Evolutionary conservation across 2,113 vertebrate genomes (phyloP).

Genomic region (Sinocyclocheilus maitianheensis): DNA sequence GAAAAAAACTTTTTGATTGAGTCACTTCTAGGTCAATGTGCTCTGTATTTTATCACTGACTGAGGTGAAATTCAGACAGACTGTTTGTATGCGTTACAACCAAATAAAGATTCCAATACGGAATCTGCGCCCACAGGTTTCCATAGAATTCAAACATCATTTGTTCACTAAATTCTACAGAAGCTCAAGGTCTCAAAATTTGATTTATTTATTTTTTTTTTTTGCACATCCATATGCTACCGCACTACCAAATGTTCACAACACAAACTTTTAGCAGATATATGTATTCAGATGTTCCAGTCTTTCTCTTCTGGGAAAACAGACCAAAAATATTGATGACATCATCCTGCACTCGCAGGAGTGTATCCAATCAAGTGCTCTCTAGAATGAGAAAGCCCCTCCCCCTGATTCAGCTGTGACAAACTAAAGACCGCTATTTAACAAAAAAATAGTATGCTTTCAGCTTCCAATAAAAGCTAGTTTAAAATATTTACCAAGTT

Average conservation of each 20-base stretch:
- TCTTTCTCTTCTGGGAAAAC: neutral
- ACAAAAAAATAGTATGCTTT: too few species aligned
- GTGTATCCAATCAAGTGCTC: too few species aligned
- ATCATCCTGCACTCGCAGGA: neutral
- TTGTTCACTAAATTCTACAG: neutral
- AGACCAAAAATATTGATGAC: neutral
- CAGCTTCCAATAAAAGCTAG: too few species aligned
- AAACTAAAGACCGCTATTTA: too few species aligned
- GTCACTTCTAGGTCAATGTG: neutral
- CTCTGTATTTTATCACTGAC: neutral
- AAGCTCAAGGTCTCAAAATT: neutral
- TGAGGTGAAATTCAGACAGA: neutral
- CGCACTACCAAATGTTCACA: neutral
- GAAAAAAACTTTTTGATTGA: neutral
- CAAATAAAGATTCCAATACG: neutral
- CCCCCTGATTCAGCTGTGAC: too few species aligned
- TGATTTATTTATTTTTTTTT: neutral
- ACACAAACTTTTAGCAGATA: neutral
- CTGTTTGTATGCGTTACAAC: neutral
- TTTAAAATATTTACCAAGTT: too few species aligned
- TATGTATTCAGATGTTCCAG: neutral
- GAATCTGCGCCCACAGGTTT: neutral
- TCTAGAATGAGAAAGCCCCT: too few species aligned
- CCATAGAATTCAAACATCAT: neutral
- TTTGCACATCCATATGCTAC: neutral